A percentile compares a stretch with the other conserved stretches of the same genome.
phyloP scores from a whole-genome alignment of 2,113 vertebrate genomes.

The Mugil cephalus region DNA sequence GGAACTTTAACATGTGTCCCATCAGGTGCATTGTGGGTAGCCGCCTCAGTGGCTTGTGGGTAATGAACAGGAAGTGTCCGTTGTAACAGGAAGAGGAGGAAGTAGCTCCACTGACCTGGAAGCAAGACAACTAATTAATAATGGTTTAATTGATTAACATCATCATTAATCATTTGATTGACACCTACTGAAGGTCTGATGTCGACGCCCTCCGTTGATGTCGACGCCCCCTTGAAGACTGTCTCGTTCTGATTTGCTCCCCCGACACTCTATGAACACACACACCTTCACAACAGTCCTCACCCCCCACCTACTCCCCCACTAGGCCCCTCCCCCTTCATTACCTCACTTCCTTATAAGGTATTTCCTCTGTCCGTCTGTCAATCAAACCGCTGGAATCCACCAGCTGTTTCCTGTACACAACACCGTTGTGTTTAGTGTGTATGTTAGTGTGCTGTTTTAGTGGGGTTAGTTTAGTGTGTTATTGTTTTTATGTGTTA shows the following conservation, averaged over 20 bases:
- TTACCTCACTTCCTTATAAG: slow-evolving; percentile 51
- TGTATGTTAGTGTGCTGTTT: neutral
- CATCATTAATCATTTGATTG: neutral
- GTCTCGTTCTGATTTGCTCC: slow-evolving; percentile 1
- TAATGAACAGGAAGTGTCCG: neutral
- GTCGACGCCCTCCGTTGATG: slow-evolving; percentile 13
- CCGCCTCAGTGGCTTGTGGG: slow-evolving; percentile 9
- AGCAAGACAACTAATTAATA: neutral
- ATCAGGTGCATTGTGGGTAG: neutral
- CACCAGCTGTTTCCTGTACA: slow-evolving; percentile 36
- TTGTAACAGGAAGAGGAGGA: slow-evolving; percentile 45
- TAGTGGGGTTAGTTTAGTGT: too few species aligned
- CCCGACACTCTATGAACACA: slow-evolving; percentile 6
- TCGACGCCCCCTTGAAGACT: neutral
- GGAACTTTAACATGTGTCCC: too few species aligned
- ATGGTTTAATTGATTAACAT: neutral
- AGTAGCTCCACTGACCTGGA: slow-evolving; percentile 13
- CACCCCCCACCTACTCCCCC: neutral
- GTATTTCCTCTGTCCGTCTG: slow-evolving; percentile 48
- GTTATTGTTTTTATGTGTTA: too few species aligned
- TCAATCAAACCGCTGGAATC: slow-evolving; percentile 16
- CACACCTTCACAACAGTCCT: neutral
- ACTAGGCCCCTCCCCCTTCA: neutral
- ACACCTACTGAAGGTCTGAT: slow-evolving; percentile 31
- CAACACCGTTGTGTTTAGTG: neutral